Evolutionary conservation across 2,888 invertebrate genomes (phyloP).

Genomic region (Lasioglossum malachurum): DNA sequence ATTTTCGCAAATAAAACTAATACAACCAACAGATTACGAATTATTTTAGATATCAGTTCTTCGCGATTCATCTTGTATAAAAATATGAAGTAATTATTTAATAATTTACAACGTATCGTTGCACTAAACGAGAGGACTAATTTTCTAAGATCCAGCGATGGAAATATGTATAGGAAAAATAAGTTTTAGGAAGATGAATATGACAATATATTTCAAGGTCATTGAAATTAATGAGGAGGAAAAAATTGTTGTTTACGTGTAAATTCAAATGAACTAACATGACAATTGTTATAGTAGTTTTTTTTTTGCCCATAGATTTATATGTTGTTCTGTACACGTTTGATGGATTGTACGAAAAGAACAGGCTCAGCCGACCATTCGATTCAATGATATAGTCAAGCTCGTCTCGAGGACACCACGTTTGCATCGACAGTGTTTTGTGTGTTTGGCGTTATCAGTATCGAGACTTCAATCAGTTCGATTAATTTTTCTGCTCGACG

Average conservation of each 20-base stretch:
- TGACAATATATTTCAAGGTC: no score
- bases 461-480: conserved; percentile 54
- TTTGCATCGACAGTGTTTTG: neutral
- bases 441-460: conserved; percentile 12
- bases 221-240: no score
- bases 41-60: no score
- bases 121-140: no score
- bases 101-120: no score
- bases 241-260: neutral
- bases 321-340: neutral
- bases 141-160: no score
- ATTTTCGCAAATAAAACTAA: no score
- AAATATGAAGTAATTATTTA: no score
- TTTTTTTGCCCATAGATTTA: neutral
- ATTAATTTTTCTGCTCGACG: conserved; percentile 49
- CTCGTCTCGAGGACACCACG: neutral
- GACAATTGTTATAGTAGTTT: neutral
- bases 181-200: no score
- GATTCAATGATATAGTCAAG: neutral
- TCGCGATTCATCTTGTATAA: no score
- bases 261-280: neutral
- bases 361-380: neutral
- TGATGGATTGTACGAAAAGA: neutral
- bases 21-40: no score
- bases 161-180: no score